phyloP scores from a whole-genome alignment of 1,140 invertebrate species.

The Eupristina koningsbergeri region DNA sequence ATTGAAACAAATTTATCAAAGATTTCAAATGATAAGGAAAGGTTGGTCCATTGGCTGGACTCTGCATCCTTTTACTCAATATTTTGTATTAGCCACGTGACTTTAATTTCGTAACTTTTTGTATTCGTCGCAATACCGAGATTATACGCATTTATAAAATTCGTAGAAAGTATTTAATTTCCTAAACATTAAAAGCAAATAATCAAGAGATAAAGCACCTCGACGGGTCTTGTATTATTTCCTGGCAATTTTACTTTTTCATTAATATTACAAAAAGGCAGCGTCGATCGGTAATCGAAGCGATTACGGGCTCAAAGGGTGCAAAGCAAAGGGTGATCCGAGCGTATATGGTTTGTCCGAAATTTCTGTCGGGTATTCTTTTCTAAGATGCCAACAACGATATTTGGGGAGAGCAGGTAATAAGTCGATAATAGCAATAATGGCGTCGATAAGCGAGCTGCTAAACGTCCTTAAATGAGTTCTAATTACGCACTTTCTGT shows the following conservation, averaged over 20 bases:
- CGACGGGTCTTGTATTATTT: background rate
- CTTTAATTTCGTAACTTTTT: background rate
- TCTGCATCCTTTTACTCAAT: background rate
- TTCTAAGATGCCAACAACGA: background rate
- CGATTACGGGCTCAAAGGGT: slow-evolving; percentile 30
- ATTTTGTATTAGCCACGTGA: too few relatives aligned
- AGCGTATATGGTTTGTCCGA: background rate
- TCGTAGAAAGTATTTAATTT: slow-evolving; percentile 6
- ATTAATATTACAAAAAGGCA: slow-evolving; percentile 28
- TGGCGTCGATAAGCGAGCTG: slow-evolving; percentile 67
- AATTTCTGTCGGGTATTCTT: slow-evolving; percentile 18
- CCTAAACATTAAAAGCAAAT: background rate
- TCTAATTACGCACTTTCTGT: slow-evolving; percentile 66
- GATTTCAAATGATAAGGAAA: background rate
- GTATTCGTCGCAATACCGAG: background rate
- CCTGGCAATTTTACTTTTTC: slow-evolving; percentile 30
- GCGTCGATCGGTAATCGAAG: slow-evolving; percentile 28
- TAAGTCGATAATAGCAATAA: slow-evolving; percentile 73
- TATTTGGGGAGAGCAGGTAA: slow-evolving; percentile 60
- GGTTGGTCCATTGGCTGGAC: background rate
- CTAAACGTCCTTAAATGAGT: slow-evolving; percentile 72
- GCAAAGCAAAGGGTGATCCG: background rate
- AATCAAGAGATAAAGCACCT: background rate
- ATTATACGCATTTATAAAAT: background rate
- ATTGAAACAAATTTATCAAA: background rate